These are phyloP conservation scores for Serrognathus titanus DNA, from an alignment of 2,888 invertebrate genomes.

Conservation along the genomic window DNA sequence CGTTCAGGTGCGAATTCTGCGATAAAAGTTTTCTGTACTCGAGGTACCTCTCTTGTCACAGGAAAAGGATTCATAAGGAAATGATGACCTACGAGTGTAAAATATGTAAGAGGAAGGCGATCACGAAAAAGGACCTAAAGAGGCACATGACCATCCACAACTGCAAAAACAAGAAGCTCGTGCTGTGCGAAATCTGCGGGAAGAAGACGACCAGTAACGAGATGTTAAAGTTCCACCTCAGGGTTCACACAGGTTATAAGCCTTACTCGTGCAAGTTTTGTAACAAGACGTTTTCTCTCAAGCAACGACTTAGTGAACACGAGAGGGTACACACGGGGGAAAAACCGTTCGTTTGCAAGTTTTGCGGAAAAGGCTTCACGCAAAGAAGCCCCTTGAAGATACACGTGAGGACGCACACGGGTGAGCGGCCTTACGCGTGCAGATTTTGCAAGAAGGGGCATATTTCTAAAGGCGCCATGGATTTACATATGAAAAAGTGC, in stretches of 20 bases:
- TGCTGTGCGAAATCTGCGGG: slow-evolving; percentile 55
- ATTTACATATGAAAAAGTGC: slow-evolving; percentile 58
- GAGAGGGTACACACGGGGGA: slow-evolving; percentile 46
- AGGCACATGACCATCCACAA: slow-evolving; percentile 48
- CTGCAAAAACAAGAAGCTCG: slow-evolving; percentile 48
- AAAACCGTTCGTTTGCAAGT: slow-evolving; percentile 51
- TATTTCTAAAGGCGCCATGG: slow-evolving; percentile 60
- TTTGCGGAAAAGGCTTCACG: slow-evolving; percentile 61
- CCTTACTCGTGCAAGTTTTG: slow-evolving; percentile 43
- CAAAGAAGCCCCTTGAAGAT: slow-evolving; percentile 62
- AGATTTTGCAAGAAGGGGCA: slow-evolving; percentile 59
- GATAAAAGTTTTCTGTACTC: slow-evolving; percentile 47
- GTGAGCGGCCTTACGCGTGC: slow-evolving; percentile 60
- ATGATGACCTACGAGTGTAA: slow-evolving; percentile 43
- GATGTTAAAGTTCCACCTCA: slow-evolving; percentile 50
- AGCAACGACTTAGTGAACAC: slow-evolving; percentile 43
- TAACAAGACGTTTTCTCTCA: slow-evolving; percentile 44
- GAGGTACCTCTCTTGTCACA: slow-evolving; percentile 40
- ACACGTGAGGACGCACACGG: slow-evolving; percentile 63
- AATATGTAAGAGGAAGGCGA: slow-evolving; percentile 44
- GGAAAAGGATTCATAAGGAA: slow-evolving; percentile 52
- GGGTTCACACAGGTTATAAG: slow-evolving; percentile 44
- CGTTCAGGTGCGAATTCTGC: slow-evolving; percentile 42
- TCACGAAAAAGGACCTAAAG: slow-evolving; percentile 37
- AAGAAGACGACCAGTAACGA: slow-evolving; percentile 53